Evolutionary conservation across 2,888 invertebrate genomes (phyloP), one percentile per base, ranked within the genome.

Genomic region (Ectropis crepuscularia): DNA sequence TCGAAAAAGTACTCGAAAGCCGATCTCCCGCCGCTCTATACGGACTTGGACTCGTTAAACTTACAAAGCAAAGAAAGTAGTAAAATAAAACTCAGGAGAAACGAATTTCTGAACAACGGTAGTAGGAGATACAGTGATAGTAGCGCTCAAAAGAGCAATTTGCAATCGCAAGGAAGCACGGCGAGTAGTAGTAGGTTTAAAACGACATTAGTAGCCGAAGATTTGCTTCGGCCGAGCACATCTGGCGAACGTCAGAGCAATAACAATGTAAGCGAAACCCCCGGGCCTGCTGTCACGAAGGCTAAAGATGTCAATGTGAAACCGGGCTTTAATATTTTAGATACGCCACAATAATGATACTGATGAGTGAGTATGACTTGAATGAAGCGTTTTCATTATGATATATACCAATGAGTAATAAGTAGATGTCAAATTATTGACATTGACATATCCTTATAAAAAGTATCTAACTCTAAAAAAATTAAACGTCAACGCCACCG

Each of bases 71-170:
- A 82, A 70, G 83, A 85, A 7, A 66, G 64, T 58, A 89, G 82
- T 57, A 89, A 82, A 68, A 67, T 16, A 53, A 87, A 80, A 71
- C 74, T 67, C 7, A 85, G 76, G 65, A 84, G 69, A 61, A 84
- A 81, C 55, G 88, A 90, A n/a, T 60, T 85, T 7, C 69, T 90
- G 0, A 90, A 90, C 65, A 88, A 88, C 59, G 88, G 85, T 2
- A 87, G 86, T 68, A 83, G 90, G 63, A 79, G 90, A 71, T 89
- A 85, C 62, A 90, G 90, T 66, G 92, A 92, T 48, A 85, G 89
- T 71, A 85, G 86, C 65, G 86, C 90, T 45, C 87, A 83, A 71
- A 91, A 87, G 69, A 83, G 77, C 69, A 86, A 80, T 67, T 41
- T 75, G 5, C 77, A 64, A 53, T 66, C 81, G 4, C 83, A 83